These are phyloP conservation scores for Limnephilus marmoratus DNA, from an alignment of 2,888 invertebrate genomes.

Conservation along the genomic window DNA sequence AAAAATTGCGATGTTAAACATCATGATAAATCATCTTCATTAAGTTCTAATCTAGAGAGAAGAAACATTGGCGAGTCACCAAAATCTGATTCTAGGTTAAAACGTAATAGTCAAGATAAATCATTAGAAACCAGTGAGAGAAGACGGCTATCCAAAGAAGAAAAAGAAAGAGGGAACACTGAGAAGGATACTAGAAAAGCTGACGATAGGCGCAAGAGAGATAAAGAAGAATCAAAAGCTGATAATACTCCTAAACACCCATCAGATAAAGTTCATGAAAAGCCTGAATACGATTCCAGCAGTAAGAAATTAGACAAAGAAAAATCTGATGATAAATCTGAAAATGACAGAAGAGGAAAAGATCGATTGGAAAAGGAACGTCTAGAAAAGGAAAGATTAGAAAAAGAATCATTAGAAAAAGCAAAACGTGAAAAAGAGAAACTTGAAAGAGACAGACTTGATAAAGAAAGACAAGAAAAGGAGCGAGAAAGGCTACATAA, in stretches of 20 bases:
- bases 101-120: constrained; percentile 50
- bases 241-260: constrained; percentile 61
- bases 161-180: constrained; percentile 68
- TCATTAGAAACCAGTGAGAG: constrained; percentile 53
- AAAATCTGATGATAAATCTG: constrained; percentile 58
- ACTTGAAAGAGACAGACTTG: constrained; percentile 68
- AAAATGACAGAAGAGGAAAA: constrained; percentile 51
- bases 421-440: constrained; percentile 70
- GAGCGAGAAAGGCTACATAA: constrained; percentile 67
- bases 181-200: constrained; percentile 70
- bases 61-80: constrained; percentile 53
- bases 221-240: constrained; percentile 37
- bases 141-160: constrained; percentile 58
- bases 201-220: constrained; percentile 62
- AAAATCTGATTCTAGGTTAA: constrained; percentile 49
- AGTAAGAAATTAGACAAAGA: constrained; percentile 68
- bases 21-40: constrained; percentile 40
- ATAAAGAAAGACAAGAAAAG: constrained; percentile 30
- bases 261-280: constrained; percentile 58
- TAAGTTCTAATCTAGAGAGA: constrained; percentile 32
- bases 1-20: constrained; percentile 59
- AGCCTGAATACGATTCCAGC: constrained; percentile 2
- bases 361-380: constrained; percentile 63
- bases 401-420: constrained; percentile 69
- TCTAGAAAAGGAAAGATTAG: constrained; percentile 67